A percentile compares a stretch with the other conserved stretches of the same genome.
These are phyloP conservation scores for Catocala nupta DNA, from an alignment of 2,888 invertebrate genomes.

Conservation along the genomic window DNA sequence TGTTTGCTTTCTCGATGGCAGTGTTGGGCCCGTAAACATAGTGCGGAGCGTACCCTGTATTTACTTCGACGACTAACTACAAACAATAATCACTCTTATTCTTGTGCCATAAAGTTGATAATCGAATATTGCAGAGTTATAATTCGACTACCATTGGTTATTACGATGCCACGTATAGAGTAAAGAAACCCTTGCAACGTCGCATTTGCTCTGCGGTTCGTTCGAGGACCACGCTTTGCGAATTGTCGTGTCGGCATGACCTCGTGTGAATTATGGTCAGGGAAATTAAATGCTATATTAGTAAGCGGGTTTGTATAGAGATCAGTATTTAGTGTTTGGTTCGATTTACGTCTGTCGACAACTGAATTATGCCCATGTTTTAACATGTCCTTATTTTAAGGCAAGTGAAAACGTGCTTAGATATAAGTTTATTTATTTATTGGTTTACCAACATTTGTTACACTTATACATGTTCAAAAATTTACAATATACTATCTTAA, in stretches of 20 bases:
- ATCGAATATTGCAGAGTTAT: constrained; percentile 24
- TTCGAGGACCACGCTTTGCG: constrained; percentile 39
- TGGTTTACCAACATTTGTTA: too few relatives aligned
- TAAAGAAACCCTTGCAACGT: constrained; percentile 57
- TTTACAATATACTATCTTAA: too few relatives aligned
- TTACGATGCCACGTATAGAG: constrained; percentile 50
- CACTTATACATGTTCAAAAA: too few relatives aligned
- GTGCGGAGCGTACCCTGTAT: constrained; percentile 39
- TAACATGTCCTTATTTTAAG: too few relatives aligned
- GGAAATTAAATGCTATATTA: constrained; percentile 38
- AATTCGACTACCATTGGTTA: constrained; percentile 48
- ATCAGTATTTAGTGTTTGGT: constrained; percentile 16
- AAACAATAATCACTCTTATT: constrained; percentile 35
- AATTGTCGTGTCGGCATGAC: constrained; percentile 47
- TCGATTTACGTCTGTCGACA: not conserved
- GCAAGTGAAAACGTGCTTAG: too few relatives aligned
- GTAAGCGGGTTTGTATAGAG: constrained; percentile 26
- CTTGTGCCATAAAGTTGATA: constrained; percentile 29
- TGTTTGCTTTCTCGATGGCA: constrained; percentile 58
- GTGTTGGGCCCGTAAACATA: constrained; percentile 55
- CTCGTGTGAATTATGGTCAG: constrained; percentile 43
- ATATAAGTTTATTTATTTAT: too few relatives aligned
- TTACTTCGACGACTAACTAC: constrained; percentile 20
- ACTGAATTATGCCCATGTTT: not conserved
- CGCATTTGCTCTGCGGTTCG: constrained; percentile 49